Percentiles rank a stretch among this genome's conserved stretches.
phyloP scores from a whole-genome alignment of 2,113 vertebrate genomes.

The Taurulus bubalis region DNA sequence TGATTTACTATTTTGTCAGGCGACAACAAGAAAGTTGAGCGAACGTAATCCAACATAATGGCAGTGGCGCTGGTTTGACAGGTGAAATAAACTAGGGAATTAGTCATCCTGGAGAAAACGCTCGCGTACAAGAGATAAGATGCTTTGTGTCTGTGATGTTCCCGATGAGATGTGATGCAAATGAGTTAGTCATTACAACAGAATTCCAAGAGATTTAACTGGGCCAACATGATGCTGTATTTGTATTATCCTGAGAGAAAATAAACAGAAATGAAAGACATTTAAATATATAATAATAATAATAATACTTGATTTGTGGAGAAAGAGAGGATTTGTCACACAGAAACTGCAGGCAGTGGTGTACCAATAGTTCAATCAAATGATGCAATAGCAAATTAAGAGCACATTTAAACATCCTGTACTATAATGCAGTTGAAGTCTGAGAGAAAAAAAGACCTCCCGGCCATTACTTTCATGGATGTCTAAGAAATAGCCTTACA shows the following conservation, averaged over 20 bases:
- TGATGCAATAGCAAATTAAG: slow-evolving; percentile 1
- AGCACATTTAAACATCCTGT: slow-evolving; percentile 13
- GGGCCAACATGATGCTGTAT: background rate
- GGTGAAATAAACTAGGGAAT: slow-evolving; percentile 60
- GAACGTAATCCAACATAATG: slow-evolving; percentile 66
- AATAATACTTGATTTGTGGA: background rate
- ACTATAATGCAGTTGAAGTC: slow-evolving; percentile 18
- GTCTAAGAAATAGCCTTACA: slow-evolving; percentile 54
- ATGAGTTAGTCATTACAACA: slow-evolving; percentile 9
- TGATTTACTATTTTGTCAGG: slow-evolving; percentile 68
- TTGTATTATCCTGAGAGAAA: background rate
- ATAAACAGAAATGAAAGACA: background rate
- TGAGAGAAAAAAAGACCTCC: background rate
- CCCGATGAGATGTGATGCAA: slow-evolving; percentile 12
- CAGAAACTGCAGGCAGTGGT: background rate
- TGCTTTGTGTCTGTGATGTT: slow-evolving; percentile 10
- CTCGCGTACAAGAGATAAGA: background rate
- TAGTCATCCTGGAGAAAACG: slow-evolving; percentile 34
- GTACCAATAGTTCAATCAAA: background rate
- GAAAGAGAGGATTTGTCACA: background rate
- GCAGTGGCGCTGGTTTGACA: slow-evolving; percentile 48
- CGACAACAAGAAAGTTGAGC: slow-evolving; percentile 64
- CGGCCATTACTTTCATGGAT: slow-evolving; percentile 36
- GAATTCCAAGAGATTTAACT: background rate
- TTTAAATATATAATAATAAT: background rate